Conservation (phyloP, 2,113 vertebrate genomes). For the Sprattus sprattus region DNA sequence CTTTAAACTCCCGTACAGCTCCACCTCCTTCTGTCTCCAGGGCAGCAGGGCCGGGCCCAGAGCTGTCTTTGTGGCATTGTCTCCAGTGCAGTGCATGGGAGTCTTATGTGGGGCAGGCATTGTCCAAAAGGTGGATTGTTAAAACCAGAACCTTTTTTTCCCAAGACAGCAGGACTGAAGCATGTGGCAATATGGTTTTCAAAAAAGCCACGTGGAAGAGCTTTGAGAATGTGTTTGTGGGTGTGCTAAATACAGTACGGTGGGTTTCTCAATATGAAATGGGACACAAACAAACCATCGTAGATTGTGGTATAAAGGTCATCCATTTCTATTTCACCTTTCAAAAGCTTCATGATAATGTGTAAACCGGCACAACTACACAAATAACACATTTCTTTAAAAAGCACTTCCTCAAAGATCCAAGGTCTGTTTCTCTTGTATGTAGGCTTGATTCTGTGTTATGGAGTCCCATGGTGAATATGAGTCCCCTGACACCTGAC, state of each 20-base stretch:
- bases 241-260: not conserved
- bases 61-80: conserved; percentile 2
- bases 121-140: not conserved
- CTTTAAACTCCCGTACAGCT: not conserved
- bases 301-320: not conserved
- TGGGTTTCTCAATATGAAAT: not conserved
- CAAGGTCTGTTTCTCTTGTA: no score
- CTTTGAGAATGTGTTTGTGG: not conserved
- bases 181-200: not conserved
- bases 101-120: not conserved
- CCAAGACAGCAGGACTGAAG: not conserved
- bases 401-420: no score
- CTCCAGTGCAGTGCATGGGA: not conserved
- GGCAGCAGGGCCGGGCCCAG: not conserved
- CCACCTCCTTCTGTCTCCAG: not conserved
- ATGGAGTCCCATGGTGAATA: not conserved
- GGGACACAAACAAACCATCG: not conserved
- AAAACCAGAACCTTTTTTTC: not conserved
- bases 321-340: not conserved
- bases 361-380: no score
- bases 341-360: not conserved
- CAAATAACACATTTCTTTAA: no score
- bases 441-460: no score
- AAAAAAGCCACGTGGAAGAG: not conserved
- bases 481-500: not conserved